phyloP scores from a whole-genome alignment of 2,888 invertebrate genomes.

The Habroteleia sp. region DNA sequence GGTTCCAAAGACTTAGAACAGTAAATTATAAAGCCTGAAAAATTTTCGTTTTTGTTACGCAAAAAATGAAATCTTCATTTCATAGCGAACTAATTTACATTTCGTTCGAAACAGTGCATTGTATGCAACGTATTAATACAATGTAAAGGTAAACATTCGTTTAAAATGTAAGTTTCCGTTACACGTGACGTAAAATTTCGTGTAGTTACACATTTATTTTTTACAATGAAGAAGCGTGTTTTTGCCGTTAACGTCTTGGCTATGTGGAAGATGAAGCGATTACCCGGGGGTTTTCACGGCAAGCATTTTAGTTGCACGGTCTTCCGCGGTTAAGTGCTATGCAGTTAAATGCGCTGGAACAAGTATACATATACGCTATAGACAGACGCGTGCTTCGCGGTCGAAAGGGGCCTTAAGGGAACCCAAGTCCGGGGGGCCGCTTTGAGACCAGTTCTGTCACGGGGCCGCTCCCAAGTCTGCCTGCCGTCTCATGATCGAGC shows the following conservation, averaged over 20 bases:
- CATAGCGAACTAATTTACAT: no score
- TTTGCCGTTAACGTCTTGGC: slow-evolving; percentile 39
- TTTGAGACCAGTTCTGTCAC: slow-evolving; percentile 73
- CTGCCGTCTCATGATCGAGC: slow-evolving; percentile 65
- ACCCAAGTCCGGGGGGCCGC: slow-evolving; percentile 60
- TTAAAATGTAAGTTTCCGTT: no score
- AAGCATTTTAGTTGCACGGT: slow-evolving; percentile 54
- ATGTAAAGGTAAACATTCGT: no score
- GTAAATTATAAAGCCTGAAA: no score
- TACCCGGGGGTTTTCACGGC: slow-evolving; percentile 56
- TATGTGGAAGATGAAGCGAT: slow-evolving; percentile 57
- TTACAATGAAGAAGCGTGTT: slow-evolving; percentile 31
- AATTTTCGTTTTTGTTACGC: no score
- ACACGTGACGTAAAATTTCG: no score
- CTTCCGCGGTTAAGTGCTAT: slow-evolving; percentile 57
- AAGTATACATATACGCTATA: slow-evolving; percentile 43
- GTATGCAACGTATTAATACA: no score
- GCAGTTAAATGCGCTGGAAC: slow-evolving; percentile 56
- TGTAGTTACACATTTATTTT: no score
- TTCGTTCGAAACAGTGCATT: no score
- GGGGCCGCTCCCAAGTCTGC: slow-evolving; percentile 71
- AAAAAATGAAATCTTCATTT: no score
- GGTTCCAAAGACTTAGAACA: no score
- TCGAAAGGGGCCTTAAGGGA: slow-evolving; percentile 59
- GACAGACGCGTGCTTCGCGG: slow-evolving; percentile 64